These are phyloP conservation scores for Sebastes hubbsi DNA, from an alignment of 2,797 vertebrate genomes.

Conservation along the genomic window DNA sequence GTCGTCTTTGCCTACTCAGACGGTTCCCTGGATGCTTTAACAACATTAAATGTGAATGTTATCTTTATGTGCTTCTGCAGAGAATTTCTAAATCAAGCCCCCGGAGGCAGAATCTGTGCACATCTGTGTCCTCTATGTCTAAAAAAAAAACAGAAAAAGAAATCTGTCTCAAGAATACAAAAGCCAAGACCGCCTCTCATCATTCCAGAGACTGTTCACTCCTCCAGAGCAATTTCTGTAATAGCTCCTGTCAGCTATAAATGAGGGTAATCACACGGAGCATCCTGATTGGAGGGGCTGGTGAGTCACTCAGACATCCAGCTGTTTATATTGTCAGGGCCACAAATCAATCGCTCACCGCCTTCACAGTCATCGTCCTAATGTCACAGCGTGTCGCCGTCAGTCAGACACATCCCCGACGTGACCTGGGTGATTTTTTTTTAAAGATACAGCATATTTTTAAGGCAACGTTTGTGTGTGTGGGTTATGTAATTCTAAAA, in stretches of 20 bases:
- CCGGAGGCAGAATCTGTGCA: slow-evolving; percentile 7
- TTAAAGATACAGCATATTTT: slow-evolving; percentile 16
- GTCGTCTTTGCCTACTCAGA: slow-evolving; percentile 62
- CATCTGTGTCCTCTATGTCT: background rate
- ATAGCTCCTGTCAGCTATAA: slow-evolving; percentile 15
- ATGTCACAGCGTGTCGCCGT: background rate
- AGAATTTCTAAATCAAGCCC: slow-evolving; percentile 22
- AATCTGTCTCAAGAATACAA: background rate
- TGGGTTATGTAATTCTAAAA: slow-evolving; percentile 33
- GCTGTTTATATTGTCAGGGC: slow-evolving; percentile 10
- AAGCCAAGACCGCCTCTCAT: slow-evolving; percentile 2
- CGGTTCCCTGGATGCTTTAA: slow-evolving; percentile 23
- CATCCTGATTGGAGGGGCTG: background rate
- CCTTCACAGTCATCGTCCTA: background rate
- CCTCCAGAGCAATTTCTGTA: slow-evolving; percentile 12
- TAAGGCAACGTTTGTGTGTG: background rate
- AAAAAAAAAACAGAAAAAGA: background rate
- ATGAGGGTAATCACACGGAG: slow-evolving; percentile 32
- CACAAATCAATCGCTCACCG: slow-evolving; percentile 10
- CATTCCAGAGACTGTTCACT: background rate
- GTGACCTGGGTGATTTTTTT: slow-evolving; percentile 14
- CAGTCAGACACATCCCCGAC: background rate
- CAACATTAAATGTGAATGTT: slow-evolving; percentile 28
- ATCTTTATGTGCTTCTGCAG: slow-evolving; percentile 22
- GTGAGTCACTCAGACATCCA: slow-evolving; percentile 17